Percentiles rank a stretch among this genome's conserved stretches.
Evolutionary conservation across 2,113 vertebrate genomes (phyloP).

Genomic region (Phalacrocorax pelagicus): DNA sequence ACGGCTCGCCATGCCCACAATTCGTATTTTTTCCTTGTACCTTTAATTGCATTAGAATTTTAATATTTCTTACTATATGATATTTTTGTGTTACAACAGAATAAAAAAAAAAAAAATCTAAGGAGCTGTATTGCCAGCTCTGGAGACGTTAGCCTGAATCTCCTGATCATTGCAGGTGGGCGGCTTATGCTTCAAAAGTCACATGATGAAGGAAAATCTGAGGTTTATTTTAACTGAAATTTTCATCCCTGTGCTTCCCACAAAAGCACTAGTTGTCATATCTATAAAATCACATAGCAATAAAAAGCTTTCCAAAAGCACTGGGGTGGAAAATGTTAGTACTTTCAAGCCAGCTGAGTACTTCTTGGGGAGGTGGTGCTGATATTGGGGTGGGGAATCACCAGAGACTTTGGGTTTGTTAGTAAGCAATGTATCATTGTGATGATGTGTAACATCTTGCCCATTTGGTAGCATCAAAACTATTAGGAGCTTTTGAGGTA

Average conservation of each 20-base stretch:
- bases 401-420: background rate
- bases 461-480: background rate
- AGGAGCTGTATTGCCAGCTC: background rate
- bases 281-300: background rate
- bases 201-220: background rate
- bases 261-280: background rate
- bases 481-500: background rate
- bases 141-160: accelerated
- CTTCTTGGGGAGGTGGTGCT: background rate
- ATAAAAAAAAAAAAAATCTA: background rate
- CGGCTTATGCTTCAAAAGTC: background rate
- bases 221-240: background rate
- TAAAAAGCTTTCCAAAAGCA: background rate
- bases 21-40: background rate
- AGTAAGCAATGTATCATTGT: background rate
- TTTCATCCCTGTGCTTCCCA: background rate
- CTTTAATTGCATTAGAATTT: background rate
- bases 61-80: background rate
- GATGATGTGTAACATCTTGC: background rate
- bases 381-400: background rate
- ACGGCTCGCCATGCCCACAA: background rate
- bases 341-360: background rate
- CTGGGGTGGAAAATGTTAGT: background rate
- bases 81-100: background rate
- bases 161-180: background rate